Evolutionary conservation across 2,797 vertebrate species (phyloP), one percentile per base, ranked within the genome.

Genomic region (Petrocephalus schoutedeni): DNA sequence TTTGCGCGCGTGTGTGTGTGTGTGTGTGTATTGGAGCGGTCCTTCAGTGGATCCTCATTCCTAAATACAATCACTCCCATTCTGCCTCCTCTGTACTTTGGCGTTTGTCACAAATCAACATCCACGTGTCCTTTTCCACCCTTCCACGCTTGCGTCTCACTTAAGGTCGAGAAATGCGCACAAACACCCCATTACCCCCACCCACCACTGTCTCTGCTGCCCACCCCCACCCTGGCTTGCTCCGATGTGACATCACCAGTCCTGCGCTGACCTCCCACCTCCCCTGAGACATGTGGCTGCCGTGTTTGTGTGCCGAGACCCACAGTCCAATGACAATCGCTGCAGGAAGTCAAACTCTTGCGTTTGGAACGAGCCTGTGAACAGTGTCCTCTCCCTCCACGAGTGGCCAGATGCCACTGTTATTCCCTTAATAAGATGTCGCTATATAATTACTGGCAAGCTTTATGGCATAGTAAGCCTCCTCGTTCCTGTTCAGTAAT

Each of bases 221-320:
- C 87, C 88, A 82, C 32, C 89, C 87, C 89, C 80, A 90, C 92
- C 89, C 87, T 92, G 88, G 84, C 90, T 88, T 90, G 88, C 89
- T 84, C 82, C n/a, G 89, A 90, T 16, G 83, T 90, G 88, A 89
- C 88, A 88, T 90, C 89, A 83, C 57, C 89, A 61, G 89, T 61
- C 57, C 71, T 51, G 2, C 12, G 54, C 80, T 32, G 4, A 56
- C 32, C 54, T 5, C 2, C 59, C 28, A 1, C 0, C 74, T 10
- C 21, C 74, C 74, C 12, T 12, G 64, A 87, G 56, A 51, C 74
- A 87, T n/a, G 61, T 21, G 61, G 82, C 51, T 85, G 83, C 59
- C 23, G 36, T 56, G 51, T 71, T 23, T 23, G 23, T 61, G 32
- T 58, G 49, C 61, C 7, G 10, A n/a, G 14, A 23, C 23, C 53